Evolutionary conservation across 2,113 vertebrate species (phyloP), one percentile per base, ranked within the genome.

Genomic region (Sorex fumeus): DNA sequence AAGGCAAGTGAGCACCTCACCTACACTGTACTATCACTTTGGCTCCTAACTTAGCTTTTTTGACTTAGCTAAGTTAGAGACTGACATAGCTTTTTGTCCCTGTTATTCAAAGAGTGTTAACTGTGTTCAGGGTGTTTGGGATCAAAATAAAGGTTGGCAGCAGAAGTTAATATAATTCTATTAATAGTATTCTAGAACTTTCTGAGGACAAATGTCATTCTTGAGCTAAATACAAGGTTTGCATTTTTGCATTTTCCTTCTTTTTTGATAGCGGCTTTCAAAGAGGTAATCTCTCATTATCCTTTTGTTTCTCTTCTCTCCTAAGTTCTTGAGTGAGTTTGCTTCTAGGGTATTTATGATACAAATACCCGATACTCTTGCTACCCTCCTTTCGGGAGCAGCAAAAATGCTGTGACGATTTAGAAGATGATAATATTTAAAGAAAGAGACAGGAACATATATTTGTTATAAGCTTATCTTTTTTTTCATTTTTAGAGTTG

Each of bases 401-500:
- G 74, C 30, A 69, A 28, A 90, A 30, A 28, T 36, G 30, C 81
- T 53, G 19, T 43, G 27, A 28, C 21, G 47, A 47, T 43, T 79
- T 62, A 78, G 81, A 89, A 85, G 81, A 83, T 60, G 84, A 86
- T 70, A 90, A 75, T 30, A 91, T 80, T 86, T 90, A 97, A 96
- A 98, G 78, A 94, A 96, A 97, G 95, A 98, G 97, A 97, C 97
- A 92, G 82, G 86, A 93, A 97, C 90, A 50, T 71, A 76, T 27
- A 74, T 98, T 91, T 60, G 64, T 98, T 98, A 97, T 98, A 98
- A 98, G 97, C 97, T 97, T 98, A 97, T 97, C 97, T 97, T 97
- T 36, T 97, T 90, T 87, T 84, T 87, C 79, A 89, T 82, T 97
- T 98, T 97, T 97, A 97, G 98, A 98, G 98, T 97, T 98, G 94